Conservation (phyloP, 2,797 vertebrate genomes). For the Acanthiza pusilla region DNA sequence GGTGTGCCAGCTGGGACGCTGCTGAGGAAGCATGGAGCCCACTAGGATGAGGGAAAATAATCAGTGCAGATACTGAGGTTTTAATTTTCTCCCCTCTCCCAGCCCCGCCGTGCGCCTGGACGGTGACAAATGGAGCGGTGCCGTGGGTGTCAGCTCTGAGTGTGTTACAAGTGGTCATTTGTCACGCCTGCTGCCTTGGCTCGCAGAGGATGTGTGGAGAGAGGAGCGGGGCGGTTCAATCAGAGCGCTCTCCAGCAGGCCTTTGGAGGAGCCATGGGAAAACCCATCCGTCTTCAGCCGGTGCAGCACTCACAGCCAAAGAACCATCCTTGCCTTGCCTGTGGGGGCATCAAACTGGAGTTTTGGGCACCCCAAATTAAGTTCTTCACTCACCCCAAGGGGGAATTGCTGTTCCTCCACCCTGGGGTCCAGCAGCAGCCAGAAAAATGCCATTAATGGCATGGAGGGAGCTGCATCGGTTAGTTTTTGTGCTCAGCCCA, state of each 20-base stretch:
- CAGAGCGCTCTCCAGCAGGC: neutral
- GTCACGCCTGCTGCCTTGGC: neutral
- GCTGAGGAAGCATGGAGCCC: neutral
- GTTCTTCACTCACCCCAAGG: too few relatives aligned
- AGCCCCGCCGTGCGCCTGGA: fast-evolving
- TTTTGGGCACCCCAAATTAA: neutral
- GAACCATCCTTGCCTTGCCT: neutral
- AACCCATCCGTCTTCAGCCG: neutral
- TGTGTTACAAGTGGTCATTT: neutral
- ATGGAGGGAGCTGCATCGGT: neutral
- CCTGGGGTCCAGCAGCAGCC: neutral
- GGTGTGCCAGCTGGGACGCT: neutral
- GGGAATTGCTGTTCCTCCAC: neutral
- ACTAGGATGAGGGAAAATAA: neutral
- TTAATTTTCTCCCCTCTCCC: neutral
- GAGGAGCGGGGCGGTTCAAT: neutral
- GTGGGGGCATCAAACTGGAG: neutral
- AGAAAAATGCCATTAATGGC: neutral
- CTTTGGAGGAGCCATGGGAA: constrained; percentile 1
- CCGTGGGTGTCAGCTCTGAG: neutral
- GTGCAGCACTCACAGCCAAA: neutral
- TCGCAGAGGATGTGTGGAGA: neutral
- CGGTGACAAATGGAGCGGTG: neutral
- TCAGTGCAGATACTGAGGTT: neutral
- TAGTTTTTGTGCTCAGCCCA: neutral